Evolutionary conservation across 2,113 vertebrate species (phyloP).

Genomic region (Protobothrops mucrosquamatus): DNA sequence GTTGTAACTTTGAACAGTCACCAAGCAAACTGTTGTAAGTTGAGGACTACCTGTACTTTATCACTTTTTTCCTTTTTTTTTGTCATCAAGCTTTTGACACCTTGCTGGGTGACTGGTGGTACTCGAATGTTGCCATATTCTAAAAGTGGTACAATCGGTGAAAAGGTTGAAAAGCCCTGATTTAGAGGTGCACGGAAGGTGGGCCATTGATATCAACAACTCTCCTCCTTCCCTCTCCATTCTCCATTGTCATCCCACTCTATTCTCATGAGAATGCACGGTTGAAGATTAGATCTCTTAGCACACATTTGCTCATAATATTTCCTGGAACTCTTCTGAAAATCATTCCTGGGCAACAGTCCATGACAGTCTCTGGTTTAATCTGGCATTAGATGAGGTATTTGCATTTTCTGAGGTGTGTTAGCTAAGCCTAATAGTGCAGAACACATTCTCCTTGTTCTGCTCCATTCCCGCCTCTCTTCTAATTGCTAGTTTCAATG

Average conservation of each 20-base stretch:
- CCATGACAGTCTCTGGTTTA: background rate
- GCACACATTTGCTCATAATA: background rate
- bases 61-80: too few relatives aligned
- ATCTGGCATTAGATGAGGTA: background rate
- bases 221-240: too few relatives aligned
- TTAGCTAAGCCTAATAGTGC: background rate
- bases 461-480: background rate
- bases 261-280: background rate
- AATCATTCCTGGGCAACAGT: background rate
- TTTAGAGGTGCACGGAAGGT: background rate
- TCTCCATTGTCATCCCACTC: background rate
- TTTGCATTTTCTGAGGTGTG: background rate
- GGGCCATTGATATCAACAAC: background rate
- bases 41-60: too few relatives aligned
- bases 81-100: too few relatives aligned
- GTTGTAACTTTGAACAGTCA: too few relatives aligned
- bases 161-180: too few relatives aligned
- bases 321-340: background rate
- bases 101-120: too few relatives aligned
- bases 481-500: background rate
- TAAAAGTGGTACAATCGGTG: too few relatives aligned
- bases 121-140: too few relatives aligned
- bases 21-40: too few relatives aligned
- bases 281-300: background rate
- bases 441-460: background rate